Evolutionary conservation across 1,140 invertebrate species (phyloP).

Genomic region (Zaprionus africanus): DNA sequence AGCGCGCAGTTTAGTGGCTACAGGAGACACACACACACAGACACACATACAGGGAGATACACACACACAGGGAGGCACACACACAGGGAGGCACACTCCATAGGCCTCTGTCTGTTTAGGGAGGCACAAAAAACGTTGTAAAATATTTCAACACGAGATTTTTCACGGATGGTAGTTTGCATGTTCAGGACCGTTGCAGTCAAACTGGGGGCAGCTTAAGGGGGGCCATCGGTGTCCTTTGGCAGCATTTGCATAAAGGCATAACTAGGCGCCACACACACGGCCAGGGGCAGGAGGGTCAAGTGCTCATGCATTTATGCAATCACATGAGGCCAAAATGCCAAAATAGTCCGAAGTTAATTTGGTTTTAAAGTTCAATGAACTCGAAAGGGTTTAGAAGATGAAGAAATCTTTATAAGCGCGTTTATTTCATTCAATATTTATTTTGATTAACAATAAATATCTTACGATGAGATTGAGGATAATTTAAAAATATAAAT

Average conservation of each 20-base stretch:
- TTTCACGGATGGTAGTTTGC: constrained; percentile 81
- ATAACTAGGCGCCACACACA: constrained; percentile 48
- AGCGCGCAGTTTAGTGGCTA: constrained; percentile 62
- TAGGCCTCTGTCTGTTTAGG: constrained; percentile 52
- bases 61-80: constrained; percentile 17
- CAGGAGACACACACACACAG: background rate
- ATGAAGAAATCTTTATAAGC: background rate
- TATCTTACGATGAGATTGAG: too few relatives aligned
- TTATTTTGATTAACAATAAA: too few relatives aligned
- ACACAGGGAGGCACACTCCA: constrained; percentile 11
- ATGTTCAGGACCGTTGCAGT: constrained; percentile 76
- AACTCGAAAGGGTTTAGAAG: background rate
- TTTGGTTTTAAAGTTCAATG: constrained; percentile 41
- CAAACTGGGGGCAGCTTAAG: background rate
- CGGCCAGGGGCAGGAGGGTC: background rate
- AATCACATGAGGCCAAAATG: constrained; percentile 26
- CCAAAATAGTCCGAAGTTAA: constrained; percentile 19
- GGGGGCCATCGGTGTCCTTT: background rate
- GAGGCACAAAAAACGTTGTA: constrained; percentile 77
- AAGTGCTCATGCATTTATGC: constrained; percentile 46
- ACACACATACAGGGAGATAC: constrained; percentile 6
- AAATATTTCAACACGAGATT: constrained; percentile 82
- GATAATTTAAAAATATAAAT: too few relatives aligned
- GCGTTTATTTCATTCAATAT: too few relatives aligned
- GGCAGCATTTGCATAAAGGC: constrained; percentile 69